phyloP scores from a whole-genome alignment of 2,888 invertebrate genomes.

The Drosophila hamatofila region DNA sequence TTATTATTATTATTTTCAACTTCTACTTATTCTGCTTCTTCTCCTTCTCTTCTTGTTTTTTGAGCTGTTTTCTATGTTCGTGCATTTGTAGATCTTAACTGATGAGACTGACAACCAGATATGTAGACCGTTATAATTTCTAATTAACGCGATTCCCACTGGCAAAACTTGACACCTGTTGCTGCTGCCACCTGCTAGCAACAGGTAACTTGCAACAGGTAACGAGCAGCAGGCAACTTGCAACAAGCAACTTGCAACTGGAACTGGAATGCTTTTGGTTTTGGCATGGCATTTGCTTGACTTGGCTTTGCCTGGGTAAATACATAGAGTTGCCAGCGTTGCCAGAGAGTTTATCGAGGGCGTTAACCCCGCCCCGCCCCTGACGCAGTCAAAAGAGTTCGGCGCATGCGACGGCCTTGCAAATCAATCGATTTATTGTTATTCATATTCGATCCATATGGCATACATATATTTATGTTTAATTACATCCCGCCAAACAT shows the following conservation, averaged over 20 bases:
- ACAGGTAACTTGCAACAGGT: neutral
- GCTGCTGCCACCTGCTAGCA: slow-evolving; percentile 25
- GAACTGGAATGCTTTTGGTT: slow-evolving; percentile 29
- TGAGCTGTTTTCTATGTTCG: slow-evolving; percentile 1
- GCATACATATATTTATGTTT: slow-evolving; percentile 26
- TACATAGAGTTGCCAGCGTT: slow-evolving; percentile 17
- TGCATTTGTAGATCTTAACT: slow-evolving; percentile 34
- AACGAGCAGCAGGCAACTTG: neutral
- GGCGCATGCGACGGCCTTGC: slow-evolving; percentile 40
- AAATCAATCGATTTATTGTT: slow-evolving; percentile 6
- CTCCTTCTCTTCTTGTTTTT: slow-evolving; percentile 2
- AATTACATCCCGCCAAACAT: slow-evolving; percentile 64
- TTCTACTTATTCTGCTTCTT: neutral
- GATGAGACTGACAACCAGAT: slow-evolving; percentile 47
- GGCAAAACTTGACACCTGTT: slow-evolving; percentile 58
- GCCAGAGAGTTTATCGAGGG: neutral
- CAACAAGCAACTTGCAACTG: slow-evolving; percentile 8
- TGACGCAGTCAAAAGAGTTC: too few species aligned
- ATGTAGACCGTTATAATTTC: slow-evolving; percentile 62
- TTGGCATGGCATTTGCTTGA: slow-evolving; percentile 5
- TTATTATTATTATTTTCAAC: slow-evolving; percentile 9
- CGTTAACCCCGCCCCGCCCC: slow-evolving; percentile 6
- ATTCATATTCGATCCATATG: slow-evolving; percentile 19
- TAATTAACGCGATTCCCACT: slow-evolving; percentile 69
- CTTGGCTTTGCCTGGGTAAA: neutral